Evolutionary conservation across 2,888 invertebrate genomes (phyloP).

Genomic region (Cistogaster globosa): DNA sequence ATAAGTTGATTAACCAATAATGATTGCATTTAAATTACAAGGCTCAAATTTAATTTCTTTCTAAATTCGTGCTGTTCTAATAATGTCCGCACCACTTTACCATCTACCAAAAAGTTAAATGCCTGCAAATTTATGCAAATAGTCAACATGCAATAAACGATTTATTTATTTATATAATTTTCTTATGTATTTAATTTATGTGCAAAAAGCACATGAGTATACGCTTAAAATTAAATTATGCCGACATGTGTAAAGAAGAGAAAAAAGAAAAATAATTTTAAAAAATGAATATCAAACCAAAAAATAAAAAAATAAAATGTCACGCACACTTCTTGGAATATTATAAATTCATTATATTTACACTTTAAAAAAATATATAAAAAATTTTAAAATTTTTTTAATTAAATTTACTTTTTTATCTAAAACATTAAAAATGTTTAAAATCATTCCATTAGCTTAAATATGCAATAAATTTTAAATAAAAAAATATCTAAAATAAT

Average conservation of each 20-base stretch:
- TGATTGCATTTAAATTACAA: no score
- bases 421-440: not conserved
- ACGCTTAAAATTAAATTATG: no score
- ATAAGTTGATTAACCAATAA: no score
- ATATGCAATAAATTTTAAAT: no score
- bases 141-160: not conserved
- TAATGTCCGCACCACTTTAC: no score
- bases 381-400: not conserved
- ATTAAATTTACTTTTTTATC: not conserved
- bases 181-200: not conserved
- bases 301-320: slow-evolving; percentile 37
- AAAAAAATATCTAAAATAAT: no score
- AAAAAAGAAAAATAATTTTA: not conserved
- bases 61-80: no score
- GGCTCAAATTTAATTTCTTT: no score
- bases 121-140: not conserved
- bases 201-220: not conserved
- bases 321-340: slow-evolving; percentile 40
- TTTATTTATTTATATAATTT: not conserved
- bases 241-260: not conserved
- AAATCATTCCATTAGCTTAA: no score
- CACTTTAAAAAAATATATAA: not conserved
- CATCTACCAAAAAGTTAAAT: no score
- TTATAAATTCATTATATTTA: slow-evolving; percentile 35
- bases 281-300: not conserved